phyloP scores from a whole-genome alignment of 2,888 invertebrate genomes.

The Phlogophora meticulosa region DNA sequence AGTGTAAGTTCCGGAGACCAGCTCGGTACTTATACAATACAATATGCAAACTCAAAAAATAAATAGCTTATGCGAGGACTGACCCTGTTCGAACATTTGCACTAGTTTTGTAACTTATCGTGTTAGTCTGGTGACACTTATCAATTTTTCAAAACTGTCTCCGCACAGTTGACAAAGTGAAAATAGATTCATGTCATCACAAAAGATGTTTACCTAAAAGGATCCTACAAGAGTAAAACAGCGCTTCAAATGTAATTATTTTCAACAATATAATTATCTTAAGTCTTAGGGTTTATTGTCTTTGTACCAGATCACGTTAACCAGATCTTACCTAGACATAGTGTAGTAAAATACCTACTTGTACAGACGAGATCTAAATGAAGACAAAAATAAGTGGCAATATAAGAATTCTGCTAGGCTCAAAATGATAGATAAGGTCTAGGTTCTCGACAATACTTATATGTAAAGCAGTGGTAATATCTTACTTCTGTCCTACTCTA shows the following conservation, averaged over 20 bases:
- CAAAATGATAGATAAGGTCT: slow-evolving; percentile 36
- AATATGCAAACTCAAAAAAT: too few species aligned
- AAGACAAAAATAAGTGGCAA: neutral
- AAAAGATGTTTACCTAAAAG: slow-evolving; percentile 29
- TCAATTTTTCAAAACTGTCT: slow-evolving; percentile 18
- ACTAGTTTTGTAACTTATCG: slow-evolving; percentile 24
- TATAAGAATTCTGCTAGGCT: slow-evolving; percentile 6
- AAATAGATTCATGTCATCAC: slow-evolving; percentile 29
- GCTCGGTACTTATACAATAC: too few species aligned
- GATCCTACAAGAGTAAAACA: slow-evolving; percentile 8
- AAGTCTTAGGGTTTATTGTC: neutral
- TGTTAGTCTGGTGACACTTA: slow-evolving; percentile 39
- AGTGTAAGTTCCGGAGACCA: too few species aligned
- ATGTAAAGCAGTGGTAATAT: slow-evolving; percentile 53
- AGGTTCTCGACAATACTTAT: slow-evolving; percentile 36
- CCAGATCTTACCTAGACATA: neutral
- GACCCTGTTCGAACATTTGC: too few species aligned
- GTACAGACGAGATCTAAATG: neutral
- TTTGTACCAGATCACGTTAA: neutral
- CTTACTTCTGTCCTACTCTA: slow-evolving; percentile 60
- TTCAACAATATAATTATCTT: neutral
- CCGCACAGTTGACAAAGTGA: slow-evolving; percentile 23
- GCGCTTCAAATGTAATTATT: neutral
- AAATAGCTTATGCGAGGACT: too few species aligned
- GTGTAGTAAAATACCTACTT: neutral